Evolutionary conservation across 2,113 vertebrate species (phyloP), one percentile per base, ranked within the genome.

Genomic region (Caloenas nicobarica): DNA sequence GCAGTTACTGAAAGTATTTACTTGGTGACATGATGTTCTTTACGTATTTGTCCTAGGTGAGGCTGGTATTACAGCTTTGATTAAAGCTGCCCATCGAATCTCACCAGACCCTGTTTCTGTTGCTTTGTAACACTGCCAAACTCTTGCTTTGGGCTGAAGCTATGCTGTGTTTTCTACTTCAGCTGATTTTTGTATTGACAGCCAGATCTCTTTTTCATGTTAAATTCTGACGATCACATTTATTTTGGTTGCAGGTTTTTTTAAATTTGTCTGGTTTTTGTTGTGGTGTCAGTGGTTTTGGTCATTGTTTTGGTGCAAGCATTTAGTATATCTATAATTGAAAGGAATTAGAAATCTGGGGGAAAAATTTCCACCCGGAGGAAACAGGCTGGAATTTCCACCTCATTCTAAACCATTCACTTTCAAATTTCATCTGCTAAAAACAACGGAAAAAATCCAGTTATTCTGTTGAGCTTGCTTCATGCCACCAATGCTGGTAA

Each of bases 81-180:
- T 78, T 83, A 84, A 76, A 94, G 53, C 53, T 88, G 65, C 53
- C 72, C 86, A 65, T 90, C 92, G 86, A 5, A 84, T 92, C 89
- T 92, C 89, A 89, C 96, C 95, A 95, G 81, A 79, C 17, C 34
- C 46, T 76, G n/a, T 86, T 91, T 44, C 61, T 92, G 46, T 89
- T 86, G 73, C 74, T 82, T 89, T 91, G 54, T 91, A 83, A 65
- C 13, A 8, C 69, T 96, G 83, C 69, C 69, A 81, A 69, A 68
- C 36, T 60, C 69, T 16, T 77, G 33, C 62, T 89, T 46, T 89
- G 54, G 53, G 31, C 71, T 91, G 73, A 91, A 77, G 74, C 71
- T 26, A 13, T 25, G 29, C 57, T 79, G 42, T 40, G 16, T 84
- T 91, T 93, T 87, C 88, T 69, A 54, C 5, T 3, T 91, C 66